Conservation (phyloP, 2,888 invertebrate genomes). For the Argynnis bischoffii region DNA sequence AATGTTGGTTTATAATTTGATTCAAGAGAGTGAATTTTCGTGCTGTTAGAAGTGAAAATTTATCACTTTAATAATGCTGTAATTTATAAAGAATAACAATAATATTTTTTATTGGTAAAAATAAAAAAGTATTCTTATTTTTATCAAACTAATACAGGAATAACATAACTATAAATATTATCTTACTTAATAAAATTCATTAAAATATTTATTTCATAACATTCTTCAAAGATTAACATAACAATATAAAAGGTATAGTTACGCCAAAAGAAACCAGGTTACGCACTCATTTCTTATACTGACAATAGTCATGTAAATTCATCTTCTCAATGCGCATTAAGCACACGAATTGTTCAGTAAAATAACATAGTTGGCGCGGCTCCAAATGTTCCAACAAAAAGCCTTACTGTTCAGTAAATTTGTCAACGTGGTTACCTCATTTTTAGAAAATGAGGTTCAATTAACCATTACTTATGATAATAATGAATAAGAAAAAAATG, state of each 20-base stretch:
- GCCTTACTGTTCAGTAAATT: slow-evolving; percentile 48
- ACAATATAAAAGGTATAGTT: not conserved
- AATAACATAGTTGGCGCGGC: slow-evolving; percentile 62
- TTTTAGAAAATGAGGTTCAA: slow-evolving; percentile 23
- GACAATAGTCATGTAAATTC: slow-evolving; percentile 53
- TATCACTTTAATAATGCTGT: too few species aligned
- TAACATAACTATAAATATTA: too few species aligned
- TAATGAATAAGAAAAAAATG: not conserved
- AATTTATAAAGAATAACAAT: too few species aligned
- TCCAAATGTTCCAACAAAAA: slow-evolving; percentile 53
- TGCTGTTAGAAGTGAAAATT: too few species aligned
- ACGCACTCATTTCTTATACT: slow-evolving; percentile 31
- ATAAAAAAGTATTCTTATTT: too few species aligned
- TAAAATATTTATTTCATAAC: too few species aligned
- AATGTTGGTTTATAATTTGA: too few species aligned
- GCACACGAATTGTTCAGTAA: slow-evolving; percentile 56
- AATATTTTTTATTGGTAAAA: too few species aligned
- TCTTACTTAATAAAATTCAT: too few species aligned
- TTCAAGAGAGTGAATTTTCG: too few species aligned
- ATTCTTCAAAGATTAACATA: not conserved
- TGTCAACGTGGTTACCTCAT: slow-evolving; percentile 54
- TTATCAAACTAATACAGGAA: too few species aligned
- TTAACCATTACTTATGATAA: not conserved
- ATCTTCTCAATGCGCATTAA: slow-evolving; percentile 54
- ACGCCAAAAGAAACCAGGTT: slow-evolving; percentile 16